Conservation (phyloP, 2,888 invertebrate genomes). For the Drosophila emarginata region DNA sequence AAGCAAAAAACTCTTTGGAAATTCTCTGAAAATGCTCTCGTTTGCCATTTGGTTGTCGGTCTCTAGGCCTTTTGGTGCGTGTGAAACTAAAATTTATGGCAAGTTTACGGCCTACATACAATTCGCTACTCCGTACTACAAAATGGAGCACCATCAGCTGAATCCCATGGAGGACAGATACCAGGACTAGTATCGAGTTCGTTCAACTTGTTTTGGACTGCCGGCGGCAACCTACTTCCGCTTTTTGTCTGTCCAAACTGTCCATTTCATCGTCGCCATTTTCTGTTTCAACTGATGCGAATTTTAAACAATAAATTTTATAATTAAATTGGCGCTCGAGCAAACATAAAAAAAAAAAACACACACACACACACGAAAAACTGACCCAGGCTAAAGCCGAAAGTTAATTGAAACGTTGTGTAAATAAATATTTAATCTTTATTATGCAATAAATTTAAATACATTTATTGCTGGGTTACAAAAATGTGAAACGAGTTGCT, state of each 20-base stretch:
- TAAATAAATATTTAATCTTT: constrained; percentile 78
- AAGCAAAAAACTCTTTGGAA: constrained; percentile 35
- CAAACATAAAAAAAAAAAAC: constrained; percentile 21
- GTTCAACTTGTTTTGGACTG: constrained; percentile 67
- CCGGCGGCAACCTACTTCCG: constrained; percentile 64
- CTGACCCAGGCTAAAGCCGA: constrained; percentile 59
- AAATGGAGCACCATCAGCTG: constrained; percentile 40
- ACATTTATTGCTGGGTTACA: constrained; percentile 61
- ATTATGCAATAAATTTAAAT: constrained; percentile 79
- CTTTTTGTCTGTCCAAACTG: constrained; percentile 22
- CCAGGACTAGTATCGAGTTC: constrained; percentile 45
- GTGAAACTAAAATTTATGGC: constrained; percentile 68
- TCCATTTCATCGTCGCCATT: constrained; percentile 55
- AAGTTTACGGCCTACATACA: constrained; percentile 64
- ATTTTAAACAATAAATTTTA: constrained; percentile 74
- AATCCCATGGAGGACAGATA: constrained; percentile 4
- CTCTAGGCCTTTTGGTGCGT: constrained; percentile 45
- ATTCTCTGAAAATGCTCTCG: constrained; percentile 24
- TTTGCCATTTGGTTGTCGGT: constrained; percentile 49
- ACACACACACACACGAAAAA: constrained; percentile 36
- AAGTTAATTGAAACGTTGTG: constrained; percentile 78
- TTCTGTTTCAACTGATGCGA: constrained; percentile 55
- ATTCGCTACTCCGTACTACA: constrained; percentile 53
- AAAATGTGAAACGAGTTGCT: constrained; percentile 29
- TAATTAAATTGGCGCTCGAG: constrained; percentile 69